Conservation (phyloP, 1,140 invertebrate genomes). For the Catajapyx aquilonaris region DNA sequence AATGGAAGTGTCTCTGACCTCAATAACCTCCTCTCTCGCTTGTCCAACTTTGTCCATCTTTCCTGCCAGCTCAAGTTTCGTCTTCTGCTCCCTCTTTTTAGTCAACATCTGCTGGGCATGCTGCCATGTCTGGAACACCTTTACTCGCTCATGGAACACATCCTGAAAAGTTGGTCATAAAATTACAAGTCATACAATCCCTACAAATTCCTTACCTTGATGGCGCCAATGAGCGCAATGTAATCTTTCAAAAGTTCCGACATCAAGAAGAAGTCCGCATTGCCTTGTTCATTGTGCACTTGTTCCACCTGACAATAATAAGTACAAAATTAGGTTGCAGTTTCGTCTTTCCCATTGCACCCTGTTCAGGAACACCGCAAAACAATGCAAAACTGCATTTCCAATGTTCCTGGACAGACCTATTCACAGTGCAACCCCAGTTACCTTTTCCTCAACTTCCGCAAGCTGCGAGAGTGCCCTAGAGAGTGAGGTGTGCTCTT, state of each 20-base stretch:
- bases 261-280: constrained; percentile 83
- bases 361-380: background rate
- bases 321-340: constrained; percentile 1
- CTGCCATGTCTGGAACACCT: constrained; percentile 95
- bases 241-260: constrained; percentile 92
- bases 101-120: constrained; percentile 84
- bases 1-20: no score
- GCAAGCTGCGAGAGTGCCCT: constrained; percentile 79
- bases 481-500: constrained; percentile 84
- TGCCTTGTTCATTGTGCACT: constrained; percentile 74
- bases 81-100: constrained; percentile 85
- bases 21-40: constrained; percentile 72
- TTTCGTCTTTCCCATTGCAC: background rate
- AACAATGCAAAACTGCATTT: constrained; percentile 1
- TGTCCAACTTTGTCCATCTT: constrained; percentile 75
- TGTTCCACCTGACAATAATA: constrained; percentile 44
- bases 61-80: constrained; percentile 69
- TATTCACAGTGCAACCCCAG: background rate
- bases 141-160: constrained; percentile 94
- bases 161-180: constrained; percentile 43
- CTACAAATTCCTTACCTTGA: constrained; percentile 47
- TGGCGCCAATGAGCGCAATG: constrained; percentile 71
- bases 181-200: no score
- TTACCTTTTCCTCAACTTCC: constrained; percentile 68
- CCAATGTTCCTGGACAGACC: background rate